phyloP scores from a whole-genome alignment of 2,888 invertebrate species.

The Apocheima hispidaria region DNA sequence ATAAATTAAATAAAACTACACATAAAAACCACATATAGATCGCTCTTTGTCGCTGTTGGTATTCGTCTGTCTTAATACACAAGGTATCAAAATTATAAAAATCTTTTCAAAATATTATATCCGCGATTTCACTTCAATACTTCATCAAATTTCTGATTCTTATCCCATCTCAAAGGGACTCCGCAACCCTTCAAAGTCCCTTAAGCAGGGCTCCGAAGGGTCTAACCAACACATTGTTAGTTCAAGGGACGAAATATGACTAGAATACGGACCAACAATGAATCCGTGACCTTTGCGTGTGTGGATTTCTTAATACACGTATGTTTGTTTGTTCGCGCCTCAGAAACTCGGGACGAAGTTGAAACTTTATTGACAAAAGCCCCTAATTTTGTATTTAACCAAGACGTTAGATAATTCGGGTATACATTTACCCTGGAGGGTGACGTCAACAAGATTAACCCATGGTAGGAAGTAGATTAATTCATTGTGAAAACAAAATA shows the following conservation, averaged over 20 bases:
- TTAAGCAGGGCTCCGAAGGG: conserved; percentile 51
- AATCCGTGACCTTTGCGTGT: conserved; percentile 46
- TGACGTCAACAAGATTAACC: conserved; percentile 34
- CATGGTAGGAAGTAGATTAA: conserved; percentile 27
- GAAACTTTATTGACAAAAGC: conserved; percentile 42
- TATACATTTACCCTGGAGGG: conserved; percentile 29
- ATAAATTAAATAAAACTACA: too few relatives aligned
- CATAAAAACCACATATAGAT: too few relatives aligned
- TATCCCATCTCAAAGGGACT: conserved; percentile 39
- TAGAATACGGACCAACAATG: conserved; percentile 53
- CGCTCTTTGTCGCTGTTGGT: too few relatives aligned
- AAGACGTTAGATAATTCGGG: conserved; percentile 38
- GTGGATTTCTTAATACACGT: conserved; percentile 49
- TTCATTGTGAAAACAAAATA: conserved; percentile 32
- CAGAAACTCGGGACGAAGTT: conserved; percentile 39
- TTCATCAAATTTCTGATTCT: conserved; percentile 47
- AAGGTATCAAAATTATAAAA: not conserved
- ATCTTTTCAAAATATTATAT: not conserved
- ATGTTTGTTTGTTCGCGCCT: conserved; percentile 41
- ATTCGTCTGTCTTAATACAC: too few relatives aligned
- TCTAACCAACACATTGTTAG: conserved; percentile 61
- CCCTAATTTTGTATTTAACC: conserved; percentile 45
- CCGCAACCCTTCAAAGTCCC: conserved; percentile 48
- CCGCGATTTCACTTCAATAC: conserved; percentile 38
- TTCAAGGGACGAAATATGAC: conserved; percentile 49